These are phyloP conservation scores for Zaprionus ghesquierei DNA, from an alignment of 1,140 invertebrate genomes.

Conservation along the genomic window DNA sequence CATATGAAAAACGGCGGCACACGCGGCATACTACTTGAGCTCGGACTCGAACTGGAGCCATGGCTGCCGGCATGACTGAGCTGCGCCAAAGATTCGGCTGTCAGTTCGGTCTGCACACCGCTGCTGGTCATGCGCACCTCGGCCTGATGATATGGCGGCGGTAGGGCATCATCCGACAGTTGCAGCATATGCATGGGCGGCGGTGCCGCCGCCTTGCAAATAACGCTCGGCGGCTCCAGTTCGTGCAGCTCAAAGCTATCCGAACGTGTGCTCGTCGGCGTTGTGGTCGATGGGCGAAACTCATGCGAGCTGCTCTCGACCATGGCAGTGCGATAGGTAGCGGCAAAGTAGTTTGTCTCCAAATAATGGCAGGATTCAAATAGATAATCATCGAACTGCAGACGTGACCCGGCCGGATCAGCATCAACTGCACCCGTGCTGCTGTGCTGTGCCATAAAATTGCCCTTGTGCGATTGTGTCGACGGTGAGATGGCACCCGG, in stretches of 20 bases:
- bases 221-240: slow-evolving; percentile 67
- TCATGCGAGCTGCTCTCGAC: slow-evolving; percentile 80
- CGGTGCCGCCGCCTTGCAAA: slow-evolving; percentile 66
- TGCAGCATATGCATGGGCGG: background rate
- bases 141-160: slow-evolving; percentile 16
- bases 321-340: slow-evolving; percentile 82
- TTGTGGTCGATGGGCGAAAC: slow-evolving; percentile 77
- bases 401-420: slow-evolving; percentile 31
- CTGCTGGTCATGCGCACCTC: slow-evolving; percentile 75
- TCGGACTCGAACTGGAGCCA: slow-evolving; percentile 28
- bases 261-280: slow-evolving; percentile 61
- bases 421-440: background rate
- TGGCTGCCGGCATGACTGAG: slow-evolving; percentile 44
- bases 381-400: slow-evolving; percentile 81
- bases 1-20: slow-evolving; percentile 75
- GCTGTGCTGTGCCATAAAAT: slow-evolving; percentile 31
- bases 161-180: background rate
- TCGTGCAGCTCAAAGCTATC: slow-evolving; percentile 77
- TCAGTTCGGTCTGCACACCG: slow-evolving; percentile 76
- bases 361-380: slow-evolving; percentile 81
- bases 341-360: slow-evolving; percentile 82
- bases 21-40: slow-evolving; percentile 27
- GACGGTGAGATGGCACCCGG: slow-evolving; percentile 49
- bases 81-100: slow-evolving; percentile 66
- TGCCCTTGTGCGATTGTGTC: slow-evolving; percentile 70